phyloP scores from a whole-genome alignment of 2,113 vertebrate genomes.

The Tragelaphus strepsiceros region DNA sequence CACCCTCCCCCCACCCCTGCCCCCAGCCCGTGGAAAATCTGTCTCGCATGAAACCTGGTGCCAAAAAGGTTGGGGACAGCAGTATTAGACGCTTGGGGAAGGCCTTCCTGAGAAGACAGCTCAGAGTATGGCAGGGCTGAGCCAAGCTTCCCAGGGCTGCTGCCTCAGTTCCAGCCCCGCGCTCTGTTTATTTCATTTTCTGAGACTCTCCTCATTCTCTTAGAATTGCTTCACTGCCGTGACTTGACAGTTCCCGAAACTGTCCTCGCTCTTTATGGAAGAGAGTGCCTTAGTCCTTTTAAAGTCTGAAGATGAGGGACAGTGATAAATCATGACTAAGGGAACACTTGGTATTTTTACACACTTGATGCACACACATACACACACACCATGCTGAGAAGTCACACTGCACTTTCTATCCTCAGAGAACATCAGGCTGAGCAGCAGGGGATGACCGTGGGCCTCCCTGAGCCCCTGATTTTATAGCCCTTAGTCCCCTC shows the following conservation, averaged over 20 bases:
- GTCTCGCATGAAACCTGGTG: not conserved
- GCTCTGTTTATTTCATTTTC: constrained; percentile 26
- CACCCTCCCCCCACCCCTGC: not conserved
- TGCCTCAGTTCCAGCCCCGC: rapidly evolving
- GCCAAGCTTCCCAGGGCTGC: not conserved
- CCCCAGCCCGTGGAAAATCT: not conserved
- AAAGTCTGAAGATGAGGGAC: not conserved
- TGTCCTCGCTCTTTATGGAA: constrained; percentile 21
- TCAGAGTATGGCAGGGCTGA: rapidly evolving
- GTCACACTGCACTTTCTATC: not conserved
- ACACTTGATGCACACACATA: not conserved
- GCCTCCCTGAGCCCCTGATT: not conserved
- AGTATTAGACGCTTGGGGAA: not conserved
- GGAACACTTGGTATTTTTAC: not conserved
- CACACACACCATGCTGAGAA: not conserved
- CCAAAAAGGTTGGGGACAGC: not conserved
- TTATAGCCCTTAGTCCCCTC: too few relatives aligned
- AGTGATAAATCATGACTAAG: constrained; percentile 33
- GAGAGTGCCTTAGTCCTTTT: not conserved
- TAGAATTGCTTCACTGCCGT: constrained; percentile 1
- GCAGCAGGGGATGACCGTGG: not conserved
- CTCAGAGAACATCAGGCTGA: not conserved
- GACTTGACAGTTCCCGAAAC: not conserved
- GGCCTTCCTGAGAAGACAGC: not conserved
- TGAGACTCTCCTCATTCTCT: not conserved